Base-by-base conservation (phyloP, 92 coral and sea anemone species). In the Epizoanthus rinbou region DNA sequence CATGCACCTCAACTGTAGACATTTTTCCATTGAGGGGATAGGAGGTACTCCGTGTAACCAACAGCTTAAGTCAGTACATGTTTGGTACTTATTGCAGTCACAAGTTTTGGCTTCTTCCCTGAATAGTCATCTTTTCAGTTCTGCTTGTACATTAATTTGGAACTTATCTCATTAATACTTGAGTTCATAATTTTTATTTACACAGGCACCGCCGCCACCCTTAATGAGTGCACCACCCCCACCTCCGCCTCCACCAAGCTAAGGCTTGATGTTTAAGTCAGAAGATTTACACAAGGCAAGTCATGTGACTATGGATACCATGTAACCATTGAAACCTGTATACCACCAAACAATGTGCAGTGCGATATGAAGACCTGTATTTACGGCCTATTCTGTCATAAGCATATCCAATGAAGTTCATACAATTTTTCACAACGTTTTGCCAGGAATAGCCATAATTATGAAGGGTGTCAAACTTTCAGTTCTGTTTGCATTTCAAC, bases 201-300 rank as follows among this genome's bases (percentile, higher is more conserved):
- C 37, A 23, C 84, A 95, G 98, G 98, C 92, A 45, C 89, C 93
- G 24, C 98, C 92, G 8, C 89, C 94, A 10, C 80, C 80, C 22
- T 83, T 95, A 81, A 87, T 89, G 90, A 95, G 94, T 33, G 95
- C 95, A 21, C 97, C 95, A 3, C 94, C 97, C 1, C 95, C 98
- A 59, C 97, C 93, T 15, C 98, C 98, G 14, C 98, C 98, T 10
- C 98, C 98, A 9, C 97, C 98, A 6, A 74, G 80, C 80, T 74
- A 56, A 74, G 65, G 80, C 69, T 17, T 25, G 45, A 31, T 6
- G 69, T 23, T 8, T 13, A 31, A 22, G 19, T 3, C 18, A 10
- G 15, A 50, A 41, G 9, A 43, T 50, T 50, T 50, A 10, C 76
- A 23, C 16, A 17, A 28, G 64, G 54, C 21, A 22, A 50, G 47